phyloP scores from a whole-genome alignment of 2,888 invertebrate genomes.

The Spilarctia lutea region DNA sequence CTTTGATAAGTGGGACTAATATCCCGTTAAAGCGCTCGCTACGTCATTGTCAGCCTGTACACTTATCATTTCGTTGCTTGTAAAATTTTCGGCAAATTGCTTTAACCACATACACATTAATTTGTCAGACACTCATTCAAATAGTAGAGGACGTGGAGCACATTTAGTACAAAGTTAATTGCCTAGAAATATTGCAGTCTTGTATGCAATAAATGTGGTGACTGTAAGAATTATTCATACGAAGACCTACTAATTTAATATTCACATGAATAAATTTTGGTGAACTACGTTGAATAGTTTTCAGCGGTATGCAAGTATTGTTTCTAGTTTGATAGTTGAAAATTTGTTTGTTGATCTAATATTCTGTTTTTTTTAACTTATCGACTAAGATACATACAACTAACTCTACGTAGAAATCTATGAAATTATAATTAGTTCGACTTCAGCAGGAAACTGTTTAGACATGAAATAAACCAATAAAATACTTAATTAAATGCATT shows the following conservation, averaged over 20 bases:
- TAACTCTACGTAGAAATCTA: too few relatives aligned
- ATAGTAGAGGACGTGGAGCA: background rate
- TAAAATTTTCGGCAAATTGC: slow-evolving; percentile 15
- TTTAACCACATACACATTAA: slow-evolving; percentile 10
- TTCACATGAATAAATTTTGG: background rate
- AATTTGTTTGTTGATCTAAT: background rate
- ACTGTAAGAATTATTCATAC: background rate
- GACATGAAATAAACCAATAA: too few relatives aligned
- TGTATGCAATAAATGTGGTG: background rate
- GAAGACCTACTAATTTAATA: background rate
- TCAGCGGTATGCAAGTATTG: background rate
- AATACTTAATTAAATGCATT: too few relatives aligned
- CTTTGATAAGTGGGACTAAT: slow-evolving; percentile 16
- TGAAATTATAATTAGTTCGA: too few relatives aligned
- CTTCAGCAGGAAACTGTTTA: too few relatives aligned
- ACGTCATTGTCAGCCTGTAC: slow-evolving; percentile 21
- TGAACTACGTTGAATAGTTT: background rate
- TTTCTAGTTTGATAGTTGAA: background rate
- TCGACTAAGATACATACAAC: too few relatives aligned
- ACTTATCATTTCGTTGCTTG: slow-evolving; percentile 16
- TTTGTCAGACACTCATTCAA: slow-evolving; percentile 18
- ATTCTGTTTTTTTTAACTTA: too few relatives aligned
- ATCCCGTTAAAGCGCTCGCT: slow-evolving; percentile 11
- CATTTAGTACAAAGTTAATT: slow-evolving; percentile 7
- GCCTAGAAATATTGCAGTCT: background rate